phyloP scores from a whole-genome alignment of 2,797 vertebrate genomes.

The Pipistrellus pygmaeus region DNA sequence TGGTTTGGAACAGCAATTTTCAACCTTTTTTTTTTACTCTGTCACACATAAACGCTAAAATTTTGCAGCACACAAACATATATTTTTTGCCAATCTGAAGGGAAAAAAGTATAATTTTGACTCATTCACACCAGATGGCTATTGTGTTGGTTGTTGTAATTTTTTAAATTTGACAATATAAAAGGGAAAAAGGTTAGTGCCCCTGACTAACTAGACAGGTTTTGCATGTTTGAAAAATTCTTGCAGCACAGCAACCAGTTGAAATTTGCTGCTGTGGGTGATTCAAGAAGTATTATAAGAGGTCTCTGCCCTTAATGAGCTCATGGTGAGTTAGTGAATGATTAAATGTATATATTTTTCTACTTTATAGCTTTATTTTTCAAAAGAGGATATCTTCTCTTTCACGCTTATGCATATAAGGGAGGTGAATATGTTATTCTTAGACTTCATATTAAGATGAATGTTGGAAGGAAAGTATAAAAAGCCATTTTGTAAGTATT shows the following conservation, averaged over 20 bases:
- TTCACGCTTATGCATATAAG: background rate
- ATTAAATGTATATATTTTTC: background rate
- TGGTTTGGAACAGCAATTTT: background rate
- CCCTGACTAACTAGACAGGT: background rate
- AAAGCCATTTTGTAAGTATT: conserved; percentile 8
- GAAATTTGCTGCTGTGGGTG: background rate
- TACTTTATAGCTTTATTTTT: background rate
- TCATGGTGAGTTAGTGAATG: background rate
- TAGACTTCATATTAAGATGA: conserved; percentile 32
- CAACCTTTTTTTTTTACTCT: background rate
- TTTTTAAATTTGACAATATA: background rate
- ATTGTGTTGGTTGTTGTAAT: background rate
- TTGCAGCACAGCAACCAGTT: background rate
- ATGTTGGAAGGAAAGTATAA: background rate
- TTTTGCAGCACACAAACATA: background rate
- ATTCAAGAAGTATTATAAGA: background rate
- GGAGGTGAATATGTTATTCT: background rate
- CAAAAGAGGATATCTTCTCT: background rate
- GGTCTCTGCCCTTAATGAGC: background rate
- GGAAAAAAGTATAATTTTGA: background rate
- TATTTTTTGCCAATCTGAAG: background rate
- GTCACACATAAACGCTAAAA: background rate
- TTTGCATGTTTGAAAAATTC: background rate
- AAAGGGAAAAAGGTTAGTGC: background rate
- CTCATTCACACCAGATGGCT: background rate